Evolutionary conservation across 2,113 vertebrate species (phyloP).

Genomic region (Ardeotis arabs): DNA sequence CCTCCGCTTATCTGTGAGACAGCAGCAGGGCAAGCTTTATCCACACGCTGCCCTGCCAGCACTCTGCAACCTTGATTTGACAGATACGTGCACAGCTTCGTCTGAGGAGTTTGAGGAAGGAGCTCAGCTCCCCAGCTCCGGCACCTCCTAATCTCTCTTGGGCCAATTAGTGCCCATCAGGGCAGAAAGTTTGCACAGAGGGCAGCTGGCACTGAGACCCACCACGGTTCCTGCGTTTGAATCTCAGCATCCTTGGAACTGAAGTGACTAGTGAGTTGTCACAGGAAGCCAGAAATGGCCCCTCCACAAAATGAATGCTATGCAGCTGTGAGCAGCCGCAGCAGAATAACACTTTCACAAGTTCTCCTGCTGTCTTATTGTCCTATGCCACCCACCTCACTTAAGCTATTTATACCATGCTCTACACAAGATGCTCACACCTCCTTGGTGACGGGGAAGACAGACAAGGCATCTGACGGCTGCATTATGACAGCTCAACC

Average conservation of each 20-base stretch:
- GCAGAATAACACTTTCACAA: background rate
- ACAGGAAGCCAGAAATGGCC: background rate
- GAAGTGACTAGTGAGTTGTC: background rate
- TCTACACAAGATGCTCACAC: background rate
- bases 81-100: background rate
- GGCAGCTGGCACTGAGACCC: background rate
- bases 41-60: background rate
- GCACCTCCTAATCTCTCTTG: background rate
- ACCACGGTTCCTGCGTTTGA: background rate
- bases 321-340: background rate
- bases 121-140: background rate
- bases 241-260: background rate
- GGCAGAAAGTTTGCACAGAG: background rate
- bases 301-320: background rate
- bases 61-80: background rate
- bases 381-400: constrained; percentile 20
- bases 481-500: background rate
- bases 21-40: constrained; percentile 10
- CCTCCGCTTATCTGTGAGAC: constrained; percentile 14
- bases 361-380: background rate
- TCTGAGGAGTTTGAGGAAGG: background rate
- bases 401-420: background rate
- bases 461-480: background rate
- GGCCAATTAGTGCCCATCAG: background rate
- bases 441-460: background rate